Percentiles rank a stretch among this genome's conserved stretches.
Evolutionary conservation across 2,888 invertebrate species (phyloP).

Genomic region (Dichetophora obliterata): DNA sequence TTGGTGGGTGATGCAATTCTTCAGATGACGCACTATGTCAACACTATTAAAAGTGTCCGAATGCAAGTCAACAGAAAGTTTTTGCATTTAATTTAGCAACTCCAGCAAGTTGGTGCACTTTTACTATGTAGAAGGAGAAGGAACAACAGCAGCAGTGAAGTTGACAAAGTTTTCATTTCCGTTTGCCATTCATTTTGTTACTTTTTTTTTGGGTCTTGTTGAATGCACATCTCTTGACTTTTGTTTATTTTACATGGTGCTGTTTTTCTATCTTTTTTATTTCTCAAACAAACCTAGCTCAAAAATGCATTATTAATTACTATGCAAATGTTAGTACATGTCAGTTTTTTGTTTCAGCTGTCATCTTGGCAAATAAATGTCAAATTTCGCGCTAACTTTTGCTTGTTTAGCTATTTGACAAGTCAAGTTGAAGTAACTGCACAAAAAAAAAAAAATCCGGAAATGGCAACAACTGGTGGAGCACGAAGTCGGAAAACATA

Average conservation of each 20-base stretch:
- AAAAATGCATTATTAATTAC: constrained; percentile 23
- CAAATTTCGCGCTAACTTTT: neutral
- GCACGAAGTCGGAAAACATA: no score
- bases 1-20: no score
- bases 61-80: constrained; percentile 14
- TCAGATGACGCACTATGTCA: constrained; percentile 6
- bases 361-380: constrained; percentile 7
- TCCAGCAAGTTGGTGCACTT: neutral
- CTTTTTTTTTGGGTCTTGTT: no score
- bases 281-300: neutral
- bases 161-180: constrained; percentile 10
- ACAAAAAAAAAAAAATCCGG: no score
- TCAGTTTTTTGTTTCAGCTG: neutral
- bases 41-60: constrained; percentile 24
- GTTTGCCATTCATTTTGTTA: neutral
- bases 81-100: constrained; percentile 21
- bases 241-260: neutral
- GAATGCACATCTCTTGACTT: no score
- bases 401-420: constrained; percentile 14
- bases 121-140: neutral
- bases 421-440: neutral
- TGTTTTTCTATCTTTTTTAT: neutral
- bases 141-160: neutral
- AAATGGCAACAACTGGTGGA: no score
- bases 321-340: constrained; percentile 17